phyloP scores from a whole-genome alignment of 2,113 vertebrate genomes.

The Odontophorus gujanensis region DNA sequence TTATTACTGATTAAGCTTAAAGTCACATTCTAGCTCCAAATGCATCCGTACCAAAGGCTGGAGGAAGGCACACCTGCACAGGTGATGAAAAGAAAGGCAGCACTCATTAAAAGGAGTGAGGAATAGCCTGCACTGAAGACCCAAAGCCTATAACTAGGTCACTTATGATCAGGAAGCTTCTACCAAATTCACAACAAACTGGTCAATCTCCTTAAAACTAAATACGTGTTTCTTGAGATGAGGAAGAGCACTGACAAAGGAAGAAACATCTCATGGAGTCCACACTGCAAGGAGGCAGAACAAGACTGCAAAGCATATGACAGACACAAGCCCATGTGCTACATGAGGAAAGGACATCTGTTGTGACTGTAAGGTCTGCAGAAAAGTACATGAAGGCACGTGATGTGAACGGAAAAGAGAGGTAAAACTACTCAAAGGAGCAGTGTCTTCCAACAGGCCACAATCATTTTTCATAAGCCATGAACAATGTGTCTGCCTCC shows the following conservation, averaged over 20 bases:
- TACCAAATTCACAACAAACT: constrained; percentile 10
- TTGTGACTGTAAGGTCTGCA: not conserved
- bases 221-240: not conserved
- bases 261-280: not conserved
- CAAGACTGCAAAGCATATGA: not conserved
- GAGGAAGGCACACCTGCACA: not conserved
- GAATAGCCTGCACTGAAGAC: not conserved
- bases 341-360: not conserved
- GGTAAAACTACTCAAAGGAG: not conserved
- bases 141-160: not conserved
- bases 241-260: not conserved
- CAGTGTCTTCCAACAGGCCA: not conserved
- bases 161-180: not conserved
- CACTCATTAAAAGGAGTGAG: constrained; percentile 17
- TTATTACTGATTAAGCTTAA: not conserved
- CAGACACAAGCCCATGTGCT: not conserved
- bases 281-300: not conserved
- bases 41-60: not conserved
- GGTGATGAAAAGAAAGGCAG: not conserved
- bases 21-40: not conserved
- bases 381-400: not conserved
- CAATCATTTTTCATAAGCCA: not conserved
- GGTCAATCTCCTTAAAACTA: constrained; percentile 22
- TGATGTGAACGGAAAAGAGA: not conserved
- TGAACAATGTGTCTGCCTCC: not conserved